Evolutionary conservation across 2,888 invertebrate genomes (phyloP), one percentile per base, ranked within the genome.

Genomic region (Dryococelus australis): DNA sequence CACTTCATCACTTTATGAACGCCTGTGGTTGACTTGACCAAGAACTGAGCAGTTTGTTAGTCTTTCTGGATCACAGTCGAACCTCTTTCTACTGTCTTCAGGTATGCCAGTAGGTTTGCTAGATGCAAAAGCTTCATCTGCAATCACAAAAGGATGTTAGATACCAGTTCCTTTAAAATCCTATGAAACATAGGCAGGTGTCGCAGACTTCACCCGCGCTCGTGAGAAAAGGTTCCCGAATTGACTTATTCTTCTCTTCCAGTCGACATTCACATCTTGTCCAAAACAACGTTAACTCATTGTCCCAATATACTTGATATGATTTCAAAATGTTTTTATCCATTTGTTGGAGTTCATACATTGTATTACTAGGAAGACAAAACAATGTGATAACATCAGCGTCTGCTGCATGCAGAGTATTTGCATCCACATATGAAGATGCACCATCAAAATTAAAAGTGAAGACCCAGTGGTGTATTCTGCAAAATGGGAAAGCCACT

Each of bases 361-460:
- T 83, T 24, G 83, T 83, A 83, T 83, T 83, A 24, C 27, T 27
- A 27, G 27, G 43, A 0, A 83, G 28, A 27, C 83, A 83, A 27
- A 35, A 83, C 24, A 83, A 83, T 28, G 83, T 83, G 16, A 83
- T 83, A 28, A 26, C 10, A 83, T 27, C 9, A 28, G 83, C 3
- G 26, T 83, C 28, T 83, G 83, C 83, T 20, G 83, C 83, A 83
- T 83, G 83, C 16, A 83, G 27, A 35, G 26, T 83, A 43, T 83
- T 83, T 83, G 83, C 4, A 43, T 83, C 83, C 16, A 83, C 12
- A 43, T 83, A 27, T 83, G 27, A 83, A 28, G 83, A 28, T 26
- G 83, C 83, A 28, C 28, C 83, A 83, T 83, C 83, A 83, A 83
- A 83, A 83, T 83, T 24, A 83, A 43, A 83, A 83, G 83, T 28